Base-by-base conservation (phyloP, 2,888 invertebrate species). In the Metacarcinus magister region DNA sequence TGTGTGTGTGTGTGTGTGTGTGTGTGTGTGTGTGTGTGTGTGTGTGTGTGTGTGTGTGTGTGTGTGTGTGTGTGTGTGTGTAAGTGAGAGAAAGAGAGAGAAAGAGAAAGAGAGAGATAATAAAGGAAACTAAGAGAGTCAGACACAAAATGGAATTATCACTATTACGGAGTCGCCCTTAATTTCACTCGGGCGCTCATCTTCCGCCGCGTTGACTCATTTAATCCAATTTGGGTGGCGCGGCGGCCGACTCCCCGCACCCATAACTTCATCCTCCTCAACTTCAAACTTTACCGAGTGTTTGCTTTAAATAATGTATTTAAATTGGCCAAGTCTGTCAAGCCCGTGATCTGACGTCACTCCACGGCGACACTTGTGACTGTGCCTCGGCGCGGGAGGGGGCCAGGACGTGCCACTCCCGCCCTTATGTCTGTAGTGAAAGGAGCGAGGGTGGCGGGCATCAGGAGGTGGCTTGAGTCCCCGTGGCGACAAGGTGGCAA, bases 251-350 rank as follows among this genome's bases (percentile, higher is more conserved):
- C 44, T 54, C 87, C 94, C 89, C 94, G 43, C 93, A 2, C 95
- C 93, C 90, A 91, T 96, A 96, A 96, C 96, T 96, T 96, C 96
- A 48, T 96, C 90, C 94, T 94, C 91, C 46, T 91, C 94, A 92
- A 90, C 96, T 95, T 96, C 96, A 95, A 96, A 96, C 96, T 96
- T 95, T 95, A 95, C 93, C 48, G 93, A 96, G 96, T 96, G 96
- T 96, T 96, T 96, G 96, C 96, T 95, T 96, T 96, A 95, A 96
- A 96, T 96, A 96, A 96, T 96, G 96, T 96, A 96, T 96, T 96
- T 96, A 96, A 96, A 96, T 96, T 96, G 95, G 95, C 39, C 93
- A 75, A 95, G 93, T 95, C 96, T 95, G 95, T 96, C 95, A 95
- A 96, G 96, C 90, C 91, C 95, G 89, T 93, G 95, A 95, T 95